Conservation (phyloP, 2,113 vertebrate species). For the Scomber scombrus region DNA sequence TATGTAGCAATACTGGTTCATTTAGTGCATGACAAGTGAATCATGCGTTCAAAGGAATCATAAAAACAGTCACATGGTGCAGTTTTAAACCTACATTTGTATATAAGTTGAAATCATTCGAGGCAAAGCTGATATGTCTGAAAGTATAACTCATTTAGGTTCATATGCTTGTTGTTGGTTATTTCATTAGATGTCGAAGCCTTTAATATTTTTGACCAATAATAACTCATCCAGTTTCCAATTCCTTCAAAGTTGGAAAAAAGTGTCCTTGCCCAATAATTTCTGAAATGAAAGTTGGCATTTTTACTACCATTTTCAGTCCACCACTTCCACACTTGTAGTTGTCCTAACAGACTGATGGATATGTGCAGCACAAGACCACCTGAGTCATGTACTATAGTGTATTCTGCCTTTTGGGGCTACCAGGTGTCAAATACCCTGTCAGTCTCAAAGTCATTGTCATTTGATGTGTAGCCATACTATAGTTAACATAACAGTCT, state of each 20-base stretch:
- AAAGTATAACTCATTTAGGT: not conserved
- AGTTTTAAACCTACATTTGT: not conserved
- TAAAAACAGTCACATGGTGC: not conserved
- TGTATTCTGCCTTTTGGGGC: no score
- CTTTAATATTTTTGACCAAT: not conserved
- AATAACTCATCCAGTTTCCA: not conserved
- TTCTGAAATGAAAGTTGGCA: no score
- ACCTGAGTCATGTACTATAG: no score
- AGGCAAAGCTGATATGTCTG: not conserved
- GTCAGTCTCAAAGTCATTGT: no score
- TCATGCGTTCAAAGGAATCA: not conserved
- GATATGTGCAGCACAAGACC: no score
- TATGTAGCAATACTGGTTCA: constrained; percentile 9
- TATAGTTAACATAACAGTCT: not conserved
- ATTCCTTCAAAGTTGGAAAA: not conserved
- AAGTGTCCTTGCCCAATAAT: not conserved
- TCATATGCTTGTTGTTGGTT: no score
- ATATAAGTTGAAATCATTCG: not conserved
- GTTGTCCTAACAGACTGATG: no score
- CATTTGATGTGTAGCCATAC: no score
- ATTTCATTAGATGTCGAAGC: no score
- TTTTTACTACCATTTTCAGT: not conserved
- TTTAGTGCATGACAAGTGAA: constrained; percentile 2
- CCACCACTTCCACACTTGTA: no score
- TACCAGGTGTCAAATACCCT: no score